Conservation (phyloP, 2,113 vertebrate species). For the Anoura caudifer region DNA sequence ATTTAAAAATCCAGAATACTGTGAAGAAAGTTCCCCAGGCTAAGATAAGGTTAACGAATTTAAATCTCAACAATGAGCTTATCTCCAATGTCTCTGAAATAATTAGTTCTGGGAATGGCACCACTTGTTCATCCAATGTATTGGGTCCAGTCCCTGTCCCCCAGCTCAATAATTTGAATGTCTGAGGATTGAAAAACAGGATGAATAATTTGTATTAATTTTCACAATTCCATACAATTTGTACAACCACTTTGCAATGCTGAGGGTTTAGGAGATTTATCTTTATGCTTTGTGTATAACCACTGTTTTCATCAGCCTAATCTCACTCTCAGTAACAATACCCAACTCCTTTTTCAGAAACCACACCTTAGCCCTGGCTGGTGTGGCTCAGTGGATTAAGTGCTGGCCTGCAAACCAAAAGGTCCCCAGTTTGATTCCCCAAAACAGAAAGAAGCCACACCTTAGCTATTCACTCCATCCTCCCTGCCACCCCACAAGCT, state of each 20-base stretch:
- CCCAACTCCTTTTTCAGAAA: not conserved
- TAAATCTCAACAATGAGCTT: not conserved
- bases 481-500: no score
- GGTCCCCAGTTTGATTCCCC: no score
- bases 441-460: no score
- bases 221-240: not conserved
- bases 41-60: not conserved
- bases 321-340: not conserved
- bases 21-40: slow-evolving; percentile 51
- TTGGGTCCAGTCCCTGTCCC: not conserved
- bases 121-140: not conserved
- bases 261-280: not conserved
- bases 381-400: no score
- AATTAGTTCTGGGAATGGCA: slow-evolving; percentile 18
- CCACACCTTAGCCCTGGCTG: not conserved
- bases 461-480: not conserved
- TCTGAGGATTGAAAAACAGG: not conserved
- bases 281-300: not conserved
- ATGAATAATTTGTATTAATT: not conserved
- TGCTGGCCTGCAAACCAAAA: no score
- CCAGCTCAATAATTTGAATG: not conserved
- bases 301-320: not conserved
- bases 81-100: slow-evolving; percentile 51
- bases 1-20: slow-evolving; percentile 54
- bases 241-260: not conserved